phyloP scores from a whole-genome alignment of 2,113 vertebrate genomes.

The Propithecus coquereli region DNA sequence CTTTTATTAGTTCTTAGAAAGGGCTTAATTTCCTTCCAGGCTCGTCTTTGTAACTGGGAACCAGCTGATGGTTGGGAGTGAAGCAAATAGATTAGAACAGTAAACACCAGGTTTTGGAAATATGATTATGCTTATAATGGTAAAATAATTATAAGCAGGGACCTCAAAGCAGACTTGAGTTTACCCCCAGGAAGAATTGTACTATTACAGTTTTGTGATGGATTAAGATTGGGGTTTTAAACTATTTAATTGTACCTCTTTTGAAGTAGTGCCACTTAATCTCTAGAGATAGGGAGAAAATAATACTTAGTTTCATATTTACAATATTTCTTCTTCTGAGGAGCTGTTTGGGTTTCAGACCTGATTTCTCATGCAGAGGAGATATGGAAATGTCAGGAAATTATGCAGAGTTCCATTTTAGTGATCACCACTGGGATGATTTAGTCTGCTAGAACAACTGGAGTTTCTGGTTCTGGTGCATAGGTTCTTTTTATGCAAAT shows the following conservation, averaged over 20 bases:
- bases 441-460: background rate
- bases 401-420: slow-evolving; percentile 12
- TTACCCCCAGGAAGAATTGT: slow-evolving; percentile 77
- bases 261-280: slow-evolving; percentile 40
- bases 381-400: slow-evolving; percentile 7
- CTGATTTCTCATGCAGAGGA: background rate
- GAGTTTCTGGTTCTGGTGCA: background rate
- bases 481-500: slow-evolving; percentile 21
- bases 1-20: slow-evolving; percentile 73
- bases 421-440: background rate
- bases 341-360: background rate
- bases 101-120: slow-evolving; percentile 75
- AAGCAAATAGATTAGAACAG: slow-evolving; percentile 78
- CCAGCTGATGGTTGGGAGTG: slow-evolving; percentile 70
- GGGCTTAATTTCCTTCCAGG: slow-evolving; percentile 76
- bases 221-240: slow-evolving; percentile 36
- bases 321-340: background rate
- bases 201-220: background rate
- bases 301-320: slow-evolving; percentile 32
- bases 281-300: slow-evolving; percentile 28
- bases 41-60: slow-evolving; percentile 60
- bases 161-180: slow-evolving; percentile 75
- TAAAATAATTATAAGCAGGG: slow-evolving; percentile 74
- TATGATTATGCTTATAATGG: slow-evolving; percentile 72
- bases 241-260: slow-evolving; percentile 1